Percentiles rank a stretch among this genome's conserved stretches.
phyloP scores from a whole-genome alignment of 2,888 invertebrate genomes.

The Odontothrips loti region DNA sequence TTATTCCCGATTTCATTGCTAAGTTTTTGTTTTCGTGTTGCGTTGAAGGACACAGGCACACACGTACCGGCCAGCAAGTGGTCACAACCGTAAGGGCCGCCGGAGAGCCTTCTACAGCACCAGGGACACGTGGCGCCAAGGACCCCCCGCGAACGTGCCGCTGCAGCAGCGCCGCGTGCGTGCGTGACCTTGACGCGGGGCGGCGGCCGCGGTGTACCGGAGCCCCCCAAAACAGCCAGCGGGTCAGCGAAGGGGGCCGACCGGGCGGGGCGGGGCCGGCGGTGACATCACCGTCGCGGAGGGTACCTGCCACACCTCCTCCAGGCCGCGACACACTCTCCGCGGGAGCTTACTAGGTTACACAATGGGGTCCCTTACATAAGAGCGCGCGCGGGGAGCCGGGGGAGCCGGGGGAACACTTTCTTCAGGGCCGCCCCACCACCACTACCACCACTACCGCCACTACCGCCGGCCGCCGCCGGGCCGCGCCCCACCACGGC shows the following conservation, averaged over 20 bases:
- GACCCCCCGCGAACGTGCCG: neutral
- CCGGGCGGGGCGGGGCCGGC: neutral
- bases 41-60: too few species aligned
- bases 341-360: conserved; percentile 13
- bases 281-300: neutral
- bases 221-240: neutral
- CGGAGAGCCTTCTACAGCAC: too few species aligned
- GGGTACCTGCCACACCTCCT: neutral
- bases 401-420: neutral
- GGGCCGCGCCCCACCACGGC: conserved; percentile 7
- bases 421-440: conserved; percentile 15
- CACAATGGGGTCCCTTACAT: conserved; percentile 23
- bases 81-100: too few species aligned
- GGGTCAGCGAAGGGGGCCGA: too few species aligned
- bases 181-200: neutral
- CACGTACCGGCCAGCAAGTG: too few species aligned
- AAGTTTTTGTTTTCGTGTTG: too few species aligned
- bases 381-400: neutral
- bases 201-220: neutral
- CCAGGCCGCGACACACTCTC: conserved; percentile 8
- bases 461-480: neutral
- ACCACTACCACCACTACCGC: neutral
- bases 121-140: neutral
- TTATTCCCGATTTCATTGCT: too few species aligned
- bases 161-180: neutral